Base-by-base conservation (phyloP, 2,888 invertebrate genomes). In the Quadroppia sp. region DNA sequence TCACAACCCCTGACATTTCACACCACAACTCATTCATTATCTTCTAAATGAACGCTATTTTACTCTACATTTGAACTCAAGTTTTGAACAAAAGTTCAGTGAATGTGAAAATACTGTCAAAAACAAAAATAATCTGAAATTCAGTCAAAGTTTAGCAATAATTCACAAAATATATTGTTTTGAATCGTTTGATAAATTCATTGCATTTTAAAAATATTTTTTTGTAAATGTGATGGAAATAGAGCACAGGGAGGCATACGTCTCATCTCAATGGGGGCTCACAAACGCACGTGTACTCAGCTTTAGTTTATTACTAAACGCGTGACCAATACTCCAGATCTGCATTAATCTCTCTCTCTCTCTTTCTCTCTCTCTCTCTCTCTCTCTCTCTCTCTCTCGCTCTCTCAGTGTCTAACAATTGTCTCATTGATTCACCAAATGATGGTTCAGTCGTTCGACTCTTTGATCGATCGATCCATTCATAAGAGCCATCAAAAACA, bases 281-380 rank as follows among this genome's bases (percentile, higher is more conserved):
- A 13, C 42, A 20, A 30, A 40, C 45, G 69, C 69, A 69, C 69
- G 69, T 69, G 69, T 25, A 69, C 69, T 69, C 69, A 45, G 45
- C 45, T 42, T 45, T 25, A 69, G 45, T 69, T 23, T 45, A 69
- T 69, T 69, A 69, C 23, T 13, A 40, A 69, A 69, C 69, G 69
- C 40, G 69, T 69, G 69, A 69, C 69, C 69, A 69, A 69, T 69
- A 69, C 69, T 69, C 42, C 45, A 45, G 40, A 69, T 69, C 42
- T 42, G 69, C 69, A 69, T 69, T 69, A 69, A 42, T 69, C 59
- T 53, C 53, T 53, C 53, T 25, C 23, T 28, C 53, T 25, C 23
- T 53, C 53, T 53, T 23, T 53, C 45, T 45, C 45, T 45, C 45
- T 23, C 17, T 64, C 64, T 64, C 64, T 64, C 64, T 64, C 64